Evolutionary conservation across 2,113 vertebrate genomes (phyloP), one percentile per base, ranked within the genome.

Genomic region (Emydura subglobosa): DNA sequence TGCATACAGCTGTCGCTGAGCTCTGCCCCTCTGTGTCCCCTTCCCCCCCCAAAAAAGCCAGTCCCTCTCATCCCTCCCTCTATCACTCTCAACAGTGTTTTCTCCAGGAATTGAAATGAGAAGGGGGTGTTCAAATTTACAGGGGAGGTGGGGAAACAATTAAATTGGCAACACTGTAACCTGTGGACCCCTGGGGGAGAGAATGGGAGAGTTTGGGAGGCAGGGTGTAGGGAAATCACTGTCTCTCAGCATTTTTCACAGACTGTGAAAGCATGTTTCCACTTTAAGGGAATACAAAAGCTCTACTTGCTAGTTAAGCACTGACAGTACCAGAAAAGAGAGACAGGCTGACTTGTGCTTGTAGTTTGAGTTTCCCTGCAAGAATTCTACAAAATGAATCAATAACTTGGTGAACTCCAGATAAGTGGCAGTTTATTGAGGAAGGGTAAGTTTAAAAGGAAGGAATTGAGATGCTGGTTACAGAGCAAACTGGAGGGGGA

Each of bases 311-410:
- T 29, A 12, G 5, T 7, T 54, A 0, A 0, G 68, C 76, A n/a
- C 85, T 50, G 76, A 7, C 1, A 1, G 0, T 3, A 55, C 27
- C 82, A 4, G 68, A 54, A 11, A 11, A 17, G 27, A 51, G 10
- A 3, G 88, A 34, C 27, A 34, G 22, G 22, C 3, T 24, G n/a
- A 14, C 5, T 47, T 39, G 49, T 3, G 1, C 3, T 9, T 22
- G 68, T 12, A 2, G 19, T 2, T 1, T 0, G 44, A 17, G 1
- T 3, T 3, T 16, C 39, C 9, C n/a, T 1, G 2, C 0, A 24
- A 50, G n/a, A 34, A 29, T 6, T 7, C 17, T 1, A 29, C 39
- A 1, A 22, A 3, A 31, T 8, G 5, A 55, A 19, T 21, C 54
- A 0, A 0, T 0, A 8, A 14, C 50, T 3, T 54, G 1, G 8